phyloP scores from a whole-genome alignment of 2,888 invertebrate species.

The Chrysolina haemoptera region DNA sequence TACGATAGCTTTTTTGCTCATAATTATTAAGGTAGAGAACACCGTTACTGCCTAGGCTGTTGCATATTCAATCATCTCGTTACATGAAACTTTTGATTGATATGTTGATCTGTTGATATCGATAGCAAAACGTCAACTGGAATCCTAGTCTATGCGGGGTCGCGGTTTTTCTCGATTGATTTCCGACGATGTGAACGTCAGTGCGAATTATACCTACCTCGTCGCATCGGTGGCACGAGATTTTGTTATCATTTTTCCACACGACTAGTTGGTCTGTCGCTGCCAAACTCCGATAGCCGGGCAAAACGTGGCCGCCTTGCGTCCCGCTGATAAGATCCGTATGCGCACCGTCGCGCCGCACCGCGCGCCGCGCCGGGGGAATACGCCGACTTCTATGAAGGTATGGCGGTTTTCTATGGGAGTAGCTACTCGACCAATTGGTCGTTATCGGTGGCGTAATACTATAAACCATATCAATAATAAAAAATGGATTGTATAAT shows the following conservation, averaged over 20 bases:
- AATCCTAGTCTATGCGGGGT: background rate
- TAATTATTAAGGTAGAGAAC: too few relatives aligned
- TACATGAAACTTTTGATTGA: too few relatives aligned
- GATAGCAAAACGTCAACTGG: background rate
- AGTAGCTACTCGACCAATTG: background rate
- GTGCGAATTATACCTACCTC: constrained; percentile 4
- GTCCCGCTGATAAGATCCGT: constrained; percentile 65
- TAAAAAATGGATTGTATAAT: too few relatives aligned
- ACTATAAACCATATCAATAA: too few relatives aligned
- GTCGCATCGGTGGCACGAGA: constrained; percentile 41
- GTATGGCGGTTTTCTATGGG: background rate
- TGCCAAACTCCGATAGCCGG: constrained; percentile 67
- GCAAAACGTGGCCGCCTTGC: constrained; percentile 65
- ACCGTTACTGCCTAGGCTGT: too few relatives aligned
- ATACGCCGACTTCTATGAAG: constrained; percentile 18
- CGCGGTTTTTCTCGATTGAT: constrained; percentile 35
- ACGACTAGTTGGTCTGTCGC: constrained; percentile 70
- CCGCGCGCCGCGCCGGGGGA: background rate
- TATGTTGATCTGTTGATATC: constrained; percentile 7
- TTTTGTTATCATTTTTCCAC: constrained; percentile 74
- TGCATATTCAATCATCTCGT: too few relatives aligned
- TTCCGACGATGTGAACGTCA: constrained; percentile 25
- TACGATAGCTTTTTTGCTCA: too few relatives aligned
- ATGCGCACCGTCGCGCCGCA: constrained; percentile 56
- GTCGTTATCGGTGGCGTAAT: background rate